Conservation (phyloP, 2,797 vertebrate species). For the Threskiornis aethiopicus region DNA sequence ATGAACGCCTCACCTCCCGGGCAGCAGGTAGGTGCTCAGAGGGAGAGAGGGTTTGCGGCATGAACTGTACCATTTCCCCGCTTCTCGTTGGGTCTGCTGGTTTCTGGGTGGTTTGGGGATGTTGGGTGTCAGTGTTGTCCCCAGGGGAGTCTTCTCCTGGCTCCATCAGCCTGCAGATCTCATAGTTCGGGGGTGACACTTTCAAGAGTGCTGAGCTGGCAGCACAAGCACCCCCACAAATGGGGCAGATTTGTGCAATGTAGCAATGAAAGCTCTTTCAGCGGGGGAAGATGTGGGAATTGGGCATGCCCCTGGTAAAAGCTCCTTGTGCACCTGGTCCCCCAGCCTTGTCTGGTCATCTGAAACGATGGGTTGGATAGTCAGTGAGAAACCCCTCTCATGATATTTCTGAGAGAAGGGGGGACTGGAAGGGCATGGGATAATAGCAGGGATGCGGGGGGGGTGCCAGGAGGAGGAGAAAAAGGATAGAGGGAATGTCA, state of each 20-base stretch:
- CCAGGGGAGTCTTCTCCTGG: not conserved
- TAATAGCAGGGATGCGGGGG: not conserved
- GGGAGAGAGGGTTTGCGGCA: not conserved
- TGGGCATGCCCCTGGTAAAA: not conserved
- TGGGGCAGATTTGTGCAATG: not conserved
- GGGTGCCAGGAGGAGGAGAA: not conserved
- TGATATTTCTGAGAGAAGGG: not conserved
- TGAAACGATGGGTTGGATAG: not conserved
- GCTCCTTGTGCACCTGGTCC: not conserved
- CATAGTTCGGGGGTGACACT: not conserved
- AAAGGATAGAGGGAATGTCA: not conserved
- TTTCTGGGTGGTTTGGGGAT: not conserved
- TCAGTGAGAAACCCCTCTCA: not conserved
- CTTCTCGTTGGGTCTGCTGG: accelerated
- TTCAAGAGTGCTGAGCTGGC: not conserved
- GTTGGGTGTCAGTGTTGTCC: accelerated
- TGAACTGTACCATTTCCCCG: accelerated
- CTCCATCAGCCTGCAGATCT: not conserved
- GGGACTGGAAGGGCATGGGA: not conserved
- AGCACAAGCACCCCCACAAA: not conserved
- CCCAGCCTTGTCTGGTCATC: not conserved
- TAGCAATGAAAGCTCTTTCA: not conserved
- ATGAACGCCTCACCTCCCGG: constrained; percentile 90
- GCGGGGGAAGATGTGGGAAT: not conserved
- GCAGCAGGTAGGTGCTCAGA: constrained; percentile 85